phyloP scores from a whole-genome alignment of 2,888 invertebrate species.

The Loripinus fragilis region DNA sequence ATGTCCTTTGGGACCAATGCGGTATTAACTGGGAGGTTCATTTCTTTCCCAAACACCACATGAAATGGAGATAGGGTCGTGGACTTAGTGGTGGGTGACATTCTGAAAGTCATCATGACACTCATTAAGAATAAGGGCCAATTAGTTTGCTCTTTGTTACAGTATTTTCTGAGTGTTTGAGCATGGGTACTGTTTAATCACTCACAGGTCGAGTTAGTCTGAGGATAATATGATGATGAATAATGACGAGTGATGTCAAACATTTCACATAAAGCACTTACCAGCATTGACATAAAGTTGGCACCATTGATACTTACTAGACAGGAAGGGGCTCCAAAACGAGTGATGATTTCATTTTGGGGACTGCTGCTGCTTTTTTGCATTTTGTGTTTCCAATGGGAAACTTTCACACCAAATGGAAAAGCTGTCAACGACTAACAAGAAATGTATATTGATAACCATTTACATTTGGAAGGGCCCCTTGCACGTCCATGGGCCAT shows the following conservation, averaged over 20 bases:
- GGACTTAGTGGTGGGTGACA: constrained; percentile 40
- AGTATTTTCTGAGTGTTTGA: background rate
- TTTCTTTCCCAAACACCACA: too few species aligned
- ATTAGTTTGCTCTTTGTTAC: too few species aligned
- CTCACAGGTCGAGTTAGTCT: too few species aligned
- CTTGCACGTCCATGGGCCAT: constrained; percentile 27
- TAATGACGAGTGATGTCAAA: too few species aligned
- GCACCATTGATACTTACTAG: constrained; percentile 51
- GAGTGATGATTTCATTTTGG: constrained; percentile 51
- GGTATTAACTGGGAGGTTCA: too few species aligned
- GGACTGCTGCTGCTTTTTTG: constrained; percentile 42
- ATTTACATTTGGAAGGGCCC: constrained; percentile 20
- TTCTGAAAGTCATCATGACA: constrained; percentile 48
- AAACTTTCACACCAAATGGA: constrained; percentile 30
- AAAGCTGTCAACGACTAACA: constrained; percentile 49
- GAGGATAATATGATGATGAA: too few species aligned
- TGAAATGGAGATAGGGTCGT: too few species aligned
- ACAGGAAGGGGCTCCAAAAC: constrained; percentile 54
- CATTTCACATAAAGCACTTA: constrained; percentile 4
- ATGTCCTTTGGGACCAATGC: background rate
- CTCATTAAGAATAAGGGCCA: too few species aligned
- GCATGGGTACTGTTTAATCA: too few species aligned
- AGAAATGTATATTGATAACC: constrained; percentile 14
- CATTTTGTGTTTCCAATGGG: constrained; percentile 51
- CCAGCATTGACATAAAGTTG: background rate